Percentiles rank a stretch among this genome's conserved stretches.
phyloP scores from a whole-genome alignment of 2,888 invertebrate species.

The Morpho helenor region DNA sequence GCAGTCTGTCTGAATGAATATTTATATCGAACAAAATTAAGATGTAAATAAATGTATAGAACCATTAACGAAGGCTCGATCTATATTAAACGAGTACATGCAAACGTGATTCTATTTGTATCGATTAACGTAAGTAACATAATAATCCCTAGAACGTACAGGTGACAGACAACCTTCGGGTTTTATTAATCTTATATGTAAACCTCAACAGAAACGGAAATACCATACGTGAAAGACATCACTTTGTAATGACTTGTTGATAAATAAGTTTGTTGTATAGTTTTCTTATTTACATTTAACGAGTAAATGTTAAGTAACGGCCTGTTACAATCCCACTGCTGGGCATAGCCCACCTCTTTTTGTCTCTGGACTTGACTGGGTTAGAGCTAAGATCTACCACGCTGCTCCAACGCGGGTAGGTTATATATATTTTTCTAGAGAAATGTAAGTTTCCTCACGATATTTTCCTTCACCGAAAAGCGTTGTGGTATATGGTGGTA shows the following conservation, averaged over 20 bases:
- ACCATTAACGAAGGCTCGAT: conserved; percentile 48
- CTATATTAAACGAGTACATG: conserved; percentile 38
- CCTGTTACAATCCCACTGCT: too few relatives aligned
- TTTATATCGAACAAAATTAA: conserved; percentile 57
- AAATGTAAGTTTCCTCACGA: too few relatives aligned
- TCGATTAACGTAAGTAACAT: conserved; percentile 28
- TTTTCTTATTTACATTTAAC: too few relatives aligned
- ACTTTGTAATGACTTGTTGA: neutral
- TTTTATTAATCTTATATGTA: conserved; percentile 11
- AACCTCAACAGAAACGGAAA: conserved; percentile 6
- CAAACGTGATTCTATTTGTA: conserved; percentile 34
- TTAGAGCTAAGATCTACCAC: too few relatives aligned
- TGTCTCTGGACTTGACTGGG: too few relatives aligned
- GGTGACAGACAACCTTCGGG: conserved; percentile 13
- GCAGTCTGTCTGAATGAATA: conserved; percentile 49
- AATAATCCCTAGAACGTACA: conserved; percentile 21
- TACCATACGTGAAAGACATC: conserved; percentile 1
- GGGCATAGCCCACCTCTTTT: too few relatives aligned
- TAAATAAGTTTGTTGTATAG: too few relatives aligned
- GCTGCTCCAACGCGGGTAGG: too few relatives aligned
- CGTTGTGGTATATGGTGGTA: too few relatives aligned
- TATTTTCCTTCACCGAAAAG: too few relatives aligned
- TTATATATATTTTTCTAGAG: too few relatives aligned
- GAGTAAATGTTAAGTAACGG: too few relatives aligned
- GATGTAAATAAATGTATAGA: conserved; percentile 61